Base-by-base conservation (phyloP, 1,140 invertebrate genomes). In the Platorchestia sp. region DNA sequence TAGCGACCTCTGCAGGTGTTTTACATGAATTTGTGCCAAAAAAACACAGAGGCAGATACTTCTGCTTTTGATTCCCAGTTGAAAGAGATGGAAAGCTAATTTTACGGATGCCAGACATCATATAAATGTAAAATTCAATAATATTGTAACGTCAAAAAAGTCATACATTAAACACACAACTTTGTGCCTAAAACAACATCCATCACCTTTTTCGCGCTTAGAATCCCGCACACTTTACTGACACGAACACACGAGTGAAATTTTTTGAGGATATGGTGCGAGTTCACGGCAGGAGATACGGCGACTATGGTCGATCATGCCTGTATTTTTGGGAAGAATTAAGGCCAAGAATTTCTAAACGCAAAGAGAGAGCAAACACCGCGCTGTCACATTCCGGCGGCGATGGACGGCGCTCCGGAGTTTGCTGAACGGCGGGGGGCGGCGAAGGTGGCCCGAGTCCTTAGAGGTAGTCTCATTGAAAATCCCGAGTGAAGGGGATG, bases 321-420 rank as follows among this genome's bases (percentile, higher is more conserved):
- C 41, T 89, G 87, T 89, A 89, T 89, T 89, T 89, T 89, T 89
- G 41, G 43, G 87, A 89, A 41, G 43, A 89, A 89, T 89, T 89
- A 42, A 41, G 87, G 43, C 87, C 87, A 89, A 89, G 87, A 89
- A 89, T 89, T 89, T 89, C 87, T 44, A 41, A 44, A 44, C n/a
- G 87, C 41, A 27, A 41, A 41, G 41, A 41, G 87, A 89, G 42
- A 41, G 43, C 87, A 89, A 89, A 89, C 87, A 89, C n/a, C 36
- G 87, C 41, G 43, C 87, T 44, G 43, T 89, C 41, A 44, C 87
- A 89, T 89, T 89, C 87, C 87, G 5, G 22, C 41, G 5, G 87
- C n/a, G 87, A 89, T 42, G 87, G 22, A 89, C 87, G 87, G 43
- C 87, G 41, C 14, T 89, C 87, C 87, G 41, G 41, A 89, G 87